These are phyloP conservation scores for Mormoops blainvillei DNA, from an alignment of 2,113 vertebrate genomes.

Conservation along the genomic window DNA sequence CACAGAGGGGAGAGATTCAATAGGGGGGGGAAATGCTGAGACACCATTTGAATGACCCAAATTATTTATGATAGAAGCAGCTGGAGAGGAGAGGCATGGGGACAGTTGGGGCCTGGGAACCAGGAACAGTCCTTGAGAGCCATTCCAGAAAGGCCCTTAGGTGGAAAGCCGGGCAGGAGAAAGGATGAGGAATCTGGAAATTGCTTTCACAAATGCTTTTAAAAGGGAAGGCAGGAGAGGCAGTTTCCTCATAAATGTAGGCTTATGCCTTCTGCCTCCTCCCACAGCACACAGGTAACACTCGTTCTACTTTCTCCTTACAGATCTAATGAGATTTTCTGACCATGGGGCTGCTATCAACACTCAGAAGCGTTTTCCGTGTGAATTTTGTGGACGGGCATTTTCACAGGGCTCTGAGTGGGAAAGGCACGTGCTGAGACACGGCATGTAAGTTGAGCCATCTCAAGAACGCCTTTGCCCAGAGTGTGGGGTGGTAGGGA, in stretches of 20 bases:
- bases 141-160: not conserved
- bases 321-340: conserved; percentile 80
- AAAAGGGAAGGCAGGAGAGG: not conserved
- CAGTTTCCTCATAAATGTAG: not conserved
- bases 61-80: not conserved
- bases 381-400: conserved; percentile 96
- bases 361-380: conserved; percentile 90
- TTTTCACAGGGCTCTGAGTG: conserved; percentile 95
- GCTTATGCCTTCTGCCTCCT: not conserved
- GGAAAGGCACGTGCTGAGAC: conserved; percentile 95
- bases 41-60: not conserved
- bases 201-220: not conserved
- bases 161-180: not conserved
- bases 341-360: conserved; percentile 75
- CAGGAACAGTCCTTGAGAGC: not conserved
- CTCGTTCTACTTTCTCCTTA: not conserved
- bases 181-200: not conserved
- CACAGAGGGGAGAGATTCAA: not conserved
- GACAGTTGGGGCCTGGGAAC: not conserved
- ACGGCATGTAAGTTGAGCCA: conserved; percentile 92
- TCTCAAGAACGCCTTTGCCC: not conserved
- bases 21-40: not conserved
- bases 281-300: not conserved
- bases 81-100: not conserved
- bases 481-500: not conserved